A percentile compares a stretch with the other conserved stretches of the same genome.
Evolutionary conservation across 2,113 vertebrate genomes (phyloP).

Genomic region (Tetrax tetrax): DNA sequence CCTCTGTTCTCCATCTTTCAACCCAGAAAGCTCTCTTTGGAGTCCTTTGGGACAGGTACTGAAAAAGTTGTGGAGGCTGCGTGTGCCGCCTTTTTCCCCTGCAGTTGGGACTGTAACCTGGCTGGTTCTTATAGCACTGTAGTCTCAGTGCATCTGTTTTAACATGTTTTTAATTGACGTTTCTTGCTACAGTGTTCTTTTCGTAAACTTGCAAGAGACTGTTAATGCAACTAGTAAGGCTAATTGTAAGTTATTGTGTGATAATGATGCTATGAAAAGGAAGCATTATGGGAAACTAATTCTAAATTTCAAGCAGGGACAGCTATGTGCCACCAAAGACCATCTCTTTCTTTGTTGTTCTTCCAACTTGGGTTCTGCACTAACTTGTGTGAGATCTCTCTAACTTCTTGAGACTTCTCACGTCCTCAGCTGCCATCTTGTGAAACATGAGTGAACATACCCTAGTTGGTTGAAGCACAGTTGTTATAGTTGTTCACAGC

Average conservation of each 20-base stretch:
- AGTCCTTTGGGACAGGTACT: not conserved
- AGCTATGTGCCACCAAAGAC: not conserved
- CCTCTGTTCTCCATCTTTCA: not conserved
- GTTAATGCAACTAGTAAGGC: not conserved
- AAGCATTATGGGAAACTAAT: not conserved
- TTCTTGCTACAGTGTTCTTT: conserved; percentile 27
- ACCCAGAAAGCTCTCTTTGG: not conserved
- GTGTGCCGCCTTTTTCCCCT: not conserved
- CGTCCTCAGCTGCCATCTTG: not conserved
- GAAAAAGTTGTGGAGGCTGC: not conserved
- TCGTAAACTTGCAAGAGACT: conserved; percentile 31
- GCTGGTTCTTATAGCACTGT: not conserved
- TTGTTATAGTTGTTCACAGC: not conserved
- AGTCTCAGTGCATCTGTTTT: not conserved
- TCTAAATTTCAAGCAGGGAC: not conserved
- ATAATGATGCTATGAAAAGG: conserved; percentile 15
- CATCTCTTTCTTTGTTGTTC: not conserved
- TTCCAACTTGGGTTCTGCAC: not conserved
- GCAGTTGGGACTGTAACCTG: not conserved
- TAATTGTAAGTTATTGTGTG: conserved; percentile 33
- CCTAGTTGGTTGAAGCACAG: not conserved
- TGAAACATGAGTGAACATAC: not conserved
- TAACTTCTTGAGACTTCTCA: not conserved
- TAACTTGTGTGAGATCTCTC: not conserved
- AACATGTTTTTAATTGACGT: conserved; percentile 13